Conservation (phyloP, 2,888 invertebrate species). For the Chrysodeixis includens region DNA sequence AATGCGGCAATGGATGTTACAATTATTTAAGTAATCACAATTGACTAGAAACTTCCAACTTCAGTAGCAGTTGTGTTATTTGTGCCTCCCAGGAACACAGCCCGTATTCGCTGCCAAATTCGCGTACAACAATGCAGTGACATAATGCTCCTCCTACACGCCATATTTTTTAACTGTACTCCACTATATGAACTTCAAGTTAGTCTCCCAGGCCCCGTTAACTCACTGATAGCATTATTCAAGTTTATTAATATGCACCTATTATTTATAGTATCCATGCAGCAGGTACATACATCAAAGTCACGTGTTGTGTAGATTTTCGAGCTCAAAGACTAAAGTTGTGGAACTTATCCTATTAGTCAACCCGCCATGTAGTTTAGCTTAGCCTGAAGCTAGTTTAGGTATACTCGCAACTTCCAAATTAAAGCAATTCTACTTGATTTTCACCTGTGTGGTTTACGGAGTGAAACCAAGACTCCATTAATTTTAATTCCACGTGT, state of each 20-base stretch:
- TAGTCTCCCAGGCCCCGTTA: background rate
- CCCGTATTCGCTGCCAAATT: constrained; percentile 4
- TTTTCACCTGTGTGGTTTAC: constrained; percentile 46
- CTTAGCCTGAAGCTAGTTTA: constrained; percentile 50
- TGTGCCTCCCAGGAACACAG: constrained; percentile 1
- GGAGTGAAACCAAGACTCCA: constrained; percentile 28
- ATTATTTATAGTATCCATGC: background rate
- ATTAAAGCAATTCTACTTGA: constrained; percentile 50
- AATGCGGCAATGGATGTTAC: background rate
- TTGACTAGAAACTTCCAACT: background rate
- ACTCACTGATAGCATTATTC: background rate
- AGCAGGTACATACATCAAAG: constrained; percentile 30
- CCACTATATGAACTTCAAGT: too few species aligned
- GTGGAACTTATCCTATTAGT: constrained; percentile 56
- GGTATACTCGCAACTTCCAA: constrained; percentile 48
- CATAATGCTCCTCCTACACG: background rate
- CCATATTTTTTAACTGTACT: background rate
- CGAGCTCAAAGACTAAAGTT: constrained; percentile 50
- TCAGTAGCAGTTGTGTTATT: background rate
- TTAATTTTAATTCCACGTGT: constrained; percentile 49
- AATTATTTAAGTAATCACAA: background rate
- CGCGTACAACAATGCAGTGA: background rate
- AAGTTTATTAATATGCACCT: background rate
- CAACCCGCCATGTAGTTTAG: constrained; percentile 44
- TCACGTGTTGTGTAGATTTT: constrained; percentile 40